These are phyloP conservation scores for Listronotus oregonensis DNA, from an alignment of 1,140 invertebrate species.

Conservation along the genomic window DNA sequence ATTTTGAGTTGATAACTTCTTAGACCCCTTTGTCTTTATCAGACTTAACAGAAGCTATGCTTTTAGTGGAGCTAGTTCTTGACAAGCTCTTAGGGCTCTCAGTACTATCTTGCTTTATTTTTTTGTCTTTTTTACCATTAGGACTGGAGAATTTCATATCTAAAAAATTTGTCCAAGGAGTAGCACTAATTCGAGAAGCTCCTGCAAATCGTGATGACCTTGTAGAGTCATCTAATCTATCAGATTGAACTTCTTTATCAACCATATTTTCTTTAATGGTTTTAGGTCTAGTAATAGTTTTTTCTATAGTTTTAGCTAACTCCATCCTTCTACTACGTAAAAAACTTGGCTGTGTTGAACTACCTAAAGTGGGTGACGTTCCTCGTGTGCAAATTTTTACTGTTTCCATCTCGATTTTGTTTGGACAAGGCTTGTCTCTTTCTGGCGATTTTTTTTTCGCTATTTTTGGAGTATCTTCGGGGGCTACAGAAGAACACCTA, in stretches of 20 bases:
- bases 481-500: conserved; percentile 45
- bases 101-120: conserved; percentile 35
- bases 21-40: conserved; percentile 37
- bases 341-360: conserved; percentile 61
- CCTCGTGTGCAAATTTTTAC: conserved; percentile 71
- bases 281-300: conserved; percentile 64
- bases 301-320: conserved; percentile 71
- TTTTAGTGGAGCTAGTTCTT: conserved; percentile 53
- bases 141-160: conserved; percentile 61
- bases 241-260: conserved; percentile 72
- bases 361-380: conserved; percentile 75
- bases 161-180: conserved; percentile 69
- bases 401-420: conserved; percentile 57
- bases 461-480: conserved; percentile 39
- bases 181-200: conserved; percentile 60
- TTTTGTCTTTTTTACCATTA: conserved; percentile 38
- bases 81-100: conserved; percentile 54
- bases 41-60: conserved; percentile 45
- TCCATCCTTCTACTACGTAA: conserved; percentile 70
- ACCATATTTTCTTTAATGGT: conserved; percentile 56
- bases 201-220: conserved; percentile 65
- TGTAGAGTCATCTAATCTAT: conserved; percentile 67
- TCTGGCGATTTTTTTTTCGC: conserved; percentile 8
- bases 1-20: conserved; percentile 22
- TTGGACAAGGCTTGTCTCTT: conserved; percentile 13